A percentile compares a stretch with the other conserved stretches of the same genome.
These are phyloP conservation scores for Lineus longissimus DNA, from an alignment of 1,140 invertebrate species.

Conservation along the genomic window DNA sequence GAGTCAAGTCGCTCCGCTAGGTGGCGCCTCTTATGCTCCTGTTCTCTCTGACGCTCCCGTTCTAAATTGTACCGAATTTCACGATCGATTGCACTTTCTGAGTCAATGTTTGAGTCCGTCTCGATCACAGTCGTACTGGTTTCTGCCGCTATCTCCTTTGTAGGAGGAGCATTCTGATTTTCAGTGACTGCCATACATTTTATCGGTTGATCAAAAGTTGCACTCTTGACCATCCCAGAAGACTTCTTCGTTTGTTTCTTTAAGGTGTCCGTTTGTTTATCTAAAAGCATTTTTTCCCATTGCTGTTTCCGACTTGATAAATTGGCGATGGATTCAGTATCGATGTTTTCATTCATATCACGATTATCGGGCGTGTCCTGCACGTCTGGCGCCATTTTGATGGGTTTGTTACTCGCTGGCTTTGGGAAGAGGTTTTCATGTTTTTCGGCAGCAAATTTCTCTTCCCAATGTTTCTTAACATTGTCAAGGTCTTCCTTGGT, in stretches of 20 bases:
- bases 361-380: constrained; percentile 11
- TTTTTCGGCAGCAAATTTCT: too few relatives aligned
- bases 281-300: constrained; percentile 37
- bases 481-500: too few relatives aligned
- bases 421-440: too few relatives aligned
- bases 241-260: constrained; percentile 6
- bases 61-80: constrained; percentile 59
- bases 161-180: not conserved
- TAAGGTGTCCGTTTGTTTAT: not conserved
- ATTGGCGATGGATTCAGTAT: constrained; percentile 43
- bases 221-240: constrained; percentile 38
- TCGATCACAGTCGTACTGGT: not conserved
- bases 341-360: constrained; percentile 37
- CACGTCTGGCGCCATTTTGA: too few relatives aligned
- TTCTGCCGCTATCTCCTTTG: not conserved
- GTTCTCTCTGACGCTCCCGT: constrained; percentile 40
- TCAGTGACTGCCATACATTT: too few relatives aligned
- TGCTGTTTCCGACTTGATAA: constrained; percentile 32
- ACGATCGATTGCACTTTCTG: constrained; percentile 60
- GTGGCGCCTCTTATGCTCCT: too few relatives aligned
- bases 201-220: constrained; percentile 11
- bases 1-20: too few relatives aligned
- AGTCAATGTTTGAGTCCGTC: not conserved
- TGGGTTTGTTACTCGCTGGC: too few relatives aligned
- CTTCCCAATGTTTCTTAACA: too few relatives aligned